A percentile compares a stretch with the other conserved stretches of the same genome.
Conservation (phyloP, 2,113 vertebrate species). For the Tenrec ecaudatus region DNA sequence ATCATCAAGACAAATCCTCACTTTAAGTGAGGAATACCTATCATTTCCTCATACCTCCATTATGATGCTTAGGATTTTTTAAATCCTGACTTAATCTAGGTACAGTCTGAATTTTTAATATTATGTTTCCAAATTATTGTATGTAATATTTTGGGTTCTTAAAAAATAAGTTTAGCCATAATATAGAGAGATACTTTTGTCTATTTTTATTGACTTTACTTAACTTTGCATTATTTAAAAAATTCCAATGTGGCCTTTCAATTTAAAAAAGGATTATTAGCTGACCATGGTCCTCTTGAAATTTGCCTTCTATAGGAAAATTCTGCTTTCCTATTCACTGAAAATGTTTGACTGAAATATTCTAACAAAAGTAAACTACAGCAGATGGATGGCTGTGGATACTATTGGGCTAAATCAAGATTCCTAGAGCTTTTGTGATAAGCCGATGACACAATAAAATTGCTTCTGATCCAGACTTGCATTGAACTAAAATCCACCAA, state of each 20-base stretch:
- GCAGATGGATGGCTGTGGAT: neutral
- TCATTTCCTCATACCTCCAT: no score
- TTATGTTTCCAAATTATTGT: no score
- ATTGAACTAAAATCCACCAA: neutral
- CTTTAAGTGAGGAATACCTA: no score
- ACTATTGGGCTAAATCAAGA: neutral
- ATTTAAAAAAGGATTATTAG: neutral
- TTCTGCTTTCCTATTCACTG: neutral
- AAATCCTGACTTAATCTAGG: no score
- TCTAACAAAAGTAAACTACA: neutral
- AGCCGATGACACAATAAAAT: neutral
- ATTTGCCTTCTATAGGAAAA: neutral
- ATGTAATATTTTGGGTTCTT: no score
- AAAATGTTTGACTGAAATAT: neutral
- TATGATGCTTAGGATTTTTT: no score
- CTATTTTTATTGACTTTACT: no score
- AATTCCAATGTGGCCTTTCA: neutral
- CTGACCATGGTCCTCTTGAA: neutral
- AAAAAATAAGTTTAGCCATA: no score
- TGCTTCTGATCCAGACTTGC: neutral
- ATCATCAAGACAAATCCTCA: no score
- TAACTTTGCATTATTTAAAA: no score
- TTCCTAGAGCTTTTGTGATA: neutral
- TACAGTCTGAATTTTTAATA: no score
- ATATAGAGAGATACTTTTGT: no score